Conservation (phyloP, 1,140 invertebrate species). For the Colletes latitarsis region DNA sequence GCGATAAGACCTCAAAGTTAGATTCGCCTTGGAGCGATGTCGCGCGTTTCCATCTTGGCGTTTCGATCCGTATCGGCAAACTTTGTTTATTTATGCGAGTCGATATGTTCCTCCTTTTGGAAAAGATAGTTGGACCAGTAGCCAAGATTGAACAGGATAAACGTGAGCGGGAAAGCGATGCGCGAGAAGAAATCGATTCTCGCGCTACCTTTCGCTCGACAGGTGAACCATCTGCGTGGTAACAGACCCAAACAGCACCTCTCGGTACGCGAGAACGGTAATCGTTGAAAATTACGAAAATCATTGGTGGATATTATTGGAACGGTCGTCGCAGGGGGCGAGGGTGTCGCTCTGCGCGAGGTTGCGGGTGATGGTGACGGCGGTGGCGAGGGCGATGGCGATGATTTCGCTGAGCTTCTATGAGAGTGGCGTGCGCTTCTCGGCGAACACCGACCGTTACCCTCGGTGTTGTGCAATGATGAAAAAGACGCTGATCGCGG, state of each 20-base stretch:
- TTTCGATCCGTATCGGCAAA: neutral
- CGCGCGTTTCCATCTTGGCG: neutral
- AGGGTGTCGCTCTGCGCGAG: conserved; percentile 65
- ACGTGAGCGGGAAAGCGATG: conserved; percentile 95
- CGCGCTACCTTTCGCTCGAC: conserved; percentile 93
- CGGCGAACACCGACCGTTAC: conserved; percentile 27
- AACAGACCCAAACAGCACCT: conserved; percentile 71
- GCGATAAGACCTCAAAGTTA: conserved; percentile 10
- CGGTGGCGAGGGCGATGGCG: conserved; percentile 52
- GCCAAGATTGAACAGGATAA: conserved; percentile 95
- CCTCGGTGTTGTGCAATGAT: conserved; percentile 3
- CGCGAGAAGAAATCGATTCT: conserved; percentile 96
- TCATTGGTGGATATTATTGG: neutral
- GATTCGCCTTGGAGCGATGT: neutral
- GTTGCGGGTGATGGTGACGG: conserved; percentile 58
- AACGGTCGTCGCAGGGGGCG: conserved; percentile 49
- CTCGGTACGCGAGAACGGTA: conserved; percentile 39
- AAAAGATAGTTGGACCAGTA: conserved; percentile 96
- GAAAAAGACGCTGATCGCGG: conserved; percentile 42
- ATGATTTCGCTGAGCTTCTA: conserved; percentile 51
- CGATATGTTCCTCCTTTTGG: conserved; percentile 83
- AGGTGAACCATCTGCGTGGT: conserved; percentile 89
- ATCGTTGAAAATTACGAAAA: conserved; percentile 60
- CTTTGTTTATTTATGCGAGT: conserved; percentile 58
- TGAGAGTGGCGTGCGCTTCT: conserved; percentile 33